Percentiles rank a stretch among this genome's conserved stretches.
phyloP scores from a whole-genome alignment of 2,797 vertebrate species.

The Sardinella longiceps region DNA sequence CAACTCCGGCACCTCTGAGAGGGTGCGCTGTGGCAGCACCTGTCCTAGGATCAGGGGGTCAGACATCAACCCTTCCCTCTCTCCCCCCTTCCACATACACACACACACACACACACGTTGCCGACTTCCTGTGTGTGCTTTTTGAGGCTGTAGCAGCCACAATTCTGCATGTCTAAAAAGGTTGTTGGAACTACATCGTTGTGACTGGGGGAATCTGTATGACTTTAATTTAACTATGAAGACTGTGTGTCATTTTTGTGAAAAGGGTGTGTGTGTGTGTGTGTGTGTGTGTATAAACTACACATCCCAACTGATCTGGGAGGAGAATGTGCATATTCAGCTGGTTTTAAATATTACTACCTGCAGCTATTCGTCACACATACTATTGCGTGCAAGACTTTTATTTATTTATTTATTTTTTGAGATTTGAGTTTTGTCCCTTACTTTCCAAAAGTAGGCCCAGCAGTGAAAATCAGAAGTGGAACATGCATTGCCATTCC shows the following conservation, averaged over 20 bases:
- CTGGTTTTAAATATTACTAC: too few species aligned
- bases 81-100: background rate
- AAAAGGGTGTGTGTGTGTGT: too few species aligned
- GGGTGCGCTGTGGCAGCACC: slow-evolving; percentile 75
- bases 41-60: slow-evolving; percentile 59
- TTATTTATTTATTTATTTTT: too few species aligned
- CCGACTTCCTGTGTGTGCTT: background rate
- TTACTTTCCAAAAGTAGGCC: too few species aligned
- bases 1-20: slow-evolving; percentile 74
- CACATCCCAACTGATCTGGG: background rate
- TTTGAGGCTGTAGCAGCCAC: background rate
- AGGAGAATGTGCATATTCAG: background rate
- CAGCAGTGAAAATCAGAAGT: too few species aligned
- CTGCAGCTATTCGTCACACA: background rate
- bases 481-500: too few species aligned
- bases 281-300: too few species aligned
- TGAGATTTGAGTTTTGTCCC: too few species aligned
- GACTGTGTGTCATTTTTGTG: too few species aligned
- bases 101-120: background rate
- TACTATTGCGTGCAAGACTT: too few species aligned
- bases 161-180: background rate
- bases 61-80: background rate
- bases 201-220: background rate
- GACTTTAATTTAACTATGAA: background rate
- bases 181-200: background rate